These are phyloP conservation scores for Linnaemya vulpina DNA, from an alignment of 2,888 invertebrate species.

Conservation along the genomic window DNA sequence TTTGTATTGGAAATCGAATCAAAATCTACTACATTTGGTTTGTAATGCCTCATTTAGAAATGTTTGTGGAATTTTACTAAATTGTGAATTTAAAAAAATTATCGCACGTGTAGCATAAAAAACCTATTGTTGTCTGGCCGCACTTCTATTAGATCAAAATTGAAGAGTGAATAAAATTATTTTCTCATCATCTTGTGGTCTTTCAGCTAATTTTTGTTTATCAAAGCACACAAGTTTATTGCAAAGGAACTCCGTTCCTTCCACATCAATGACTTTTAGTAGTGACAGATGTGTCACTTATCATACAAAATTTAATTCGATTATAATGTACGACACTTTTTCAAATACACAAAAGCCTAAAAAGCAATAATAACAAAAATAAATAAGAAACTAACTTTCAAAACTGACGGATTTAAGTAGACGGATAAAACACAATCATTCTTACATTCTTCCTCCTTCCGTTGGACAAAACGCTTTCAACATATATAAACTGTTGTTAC, in stretches of 20 bases:
- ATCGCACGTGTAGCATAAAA: background rate
- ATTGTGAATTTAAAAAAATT: no score
- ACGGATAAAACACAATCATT: slow-evolving; percentile 27
- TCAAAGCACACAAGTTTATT: slow-evolving; percentile 20
- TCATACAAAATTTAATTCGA: slow-evolving; percentile 44
- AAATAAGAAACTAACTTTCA: background rate
- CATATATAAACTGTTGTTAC: slow-evolving; percentile 42
- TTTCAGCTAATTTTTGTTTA: background rate
- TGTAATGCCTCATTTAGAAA: no score
- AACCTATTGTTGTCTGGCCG: slow-evolving; percentile 21
- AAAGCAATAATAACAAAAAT: slow-evolving; percentile 3
- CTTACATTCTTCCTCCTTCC: background rate
- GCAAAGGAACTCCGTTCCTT: slow-evolving; percentile 33
- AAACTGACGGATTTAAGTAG: slow-evolving; percentile 42
- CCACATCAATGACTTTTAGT: slow-evolving; percentile 50
- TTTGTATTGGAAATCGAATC: no score
- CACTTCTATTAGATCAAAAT: slow-evolving; percentile 4
- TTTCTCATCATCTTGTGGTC: background rate
- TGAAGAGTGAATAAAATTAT: slow-evolving; percentile 1
- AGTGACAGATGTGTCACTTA: slow-evolving; percentile 58
- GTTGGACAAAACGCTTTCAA: no score
- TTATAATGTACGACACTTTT: slow-evolving; percentile 26
- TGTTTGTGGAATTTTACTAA: no score
- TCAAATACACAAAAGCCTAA: slow-evolving; percentile 8
- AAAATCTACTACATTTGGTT: no score